Evolutionary conservation across 2,797 vertebrate species (phyloP), one percentile per base, ranked within the genome.

Genomic region (Intellagama lesueurii): DNA sequence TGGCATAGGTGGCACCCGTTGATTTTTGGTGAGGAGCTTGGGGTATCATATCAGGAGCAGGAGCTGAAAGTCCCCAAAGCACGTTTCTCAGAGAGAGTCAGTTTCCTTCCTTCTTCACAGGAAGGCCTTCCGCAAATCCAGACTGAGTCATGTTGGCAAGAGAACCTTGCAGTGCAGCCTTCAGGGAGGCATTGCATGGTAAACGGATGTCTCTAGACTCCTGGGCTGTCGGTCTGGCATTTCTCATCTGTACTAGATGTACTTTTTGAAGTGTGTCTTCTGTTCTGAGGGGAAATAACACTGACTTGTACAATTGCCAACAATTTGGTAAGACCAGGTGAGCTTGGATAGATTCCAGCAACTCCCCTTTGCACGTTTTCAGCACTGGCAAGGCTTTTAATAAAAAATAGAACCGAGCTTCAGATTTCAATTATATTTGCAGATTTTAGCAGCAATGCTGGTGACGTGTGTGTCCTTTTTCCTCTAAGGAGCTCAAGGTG

Each of bases 241-340:
- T 49, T 88, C 84, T 52, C 80, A 64, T 84, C 78, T 88, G 86
- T 32, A 92, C 77, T 0, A 0, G 47, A 40, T 83, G 82, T 88
- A 72, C 90, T 91, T 93, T 92, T 40, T 89, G 82, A 91, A 92
- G 56, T 75, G 19, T 52, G 7, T 77, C 56, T 91, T 89, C 77
- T 82, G 88, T 47, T 14, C 49, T 90, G 70, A 77, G 83, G 47
- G 24, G 86, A 40, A 40, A 16, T 2, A 16, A 4, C 66, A 3
- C 30, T 7, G 2, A 16, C 32, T 16, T 86, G 86, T 75, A 77
- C 0, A 79, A 12, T 79, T 91, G 84, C 68, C 83, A 91, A 68
- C 17, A 6, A 1, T 60, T 87, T 49, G 52, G 1, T 47, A 30
- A 87, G 89, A 92, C 93, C 4, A 49, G 78, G 82, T 86, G 83